A percentile compares a stretch with the other conserved stretches of the same genome.
These are phyloP conservation scores for Caracal caracal DNA, from an alignment of 2,113 vertebrate species.

Conservation along the genomic window DNA sequence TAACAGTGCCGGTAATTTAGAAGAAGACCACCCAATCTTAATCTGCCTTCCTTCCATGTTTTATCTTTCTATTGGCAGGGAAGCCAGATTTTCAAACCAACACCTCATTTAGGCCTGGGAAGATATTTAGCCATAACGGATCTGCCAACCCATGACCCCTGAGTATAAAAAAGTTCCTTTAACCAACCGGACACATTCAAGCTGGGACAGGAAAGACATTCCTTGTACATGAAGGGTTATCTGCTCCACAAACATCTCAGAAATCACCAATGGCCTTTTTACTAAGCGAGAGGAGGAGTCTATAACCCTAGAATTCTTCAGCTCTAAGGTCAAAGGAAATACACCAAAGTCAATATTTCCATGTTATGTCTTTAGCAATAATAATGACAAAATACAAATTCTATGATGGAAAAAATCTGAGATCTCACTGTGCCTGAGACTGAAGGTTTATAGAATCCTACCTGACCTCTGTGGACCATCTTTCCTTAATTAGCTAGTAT, in stretches of 20 bases:
- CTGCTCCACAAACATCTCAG: background rate
- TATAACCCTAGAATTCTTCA: background rate
- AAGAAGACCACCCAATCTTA: slow-evolving; percentile 48
- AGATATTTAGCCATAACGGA: slow-evolving; percentile 15
- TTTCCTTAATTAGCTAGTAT: background rate
- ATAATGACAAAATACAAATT: slow-evolving; percentile 13
- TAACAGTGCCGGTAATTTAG: slow-evolving; percentile 51
- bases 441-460: background rate
- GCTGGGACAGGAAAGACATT: background rate
- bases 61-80: slow-evolving; percentile 53
- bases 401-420: background rate
- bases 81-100: slow-evolving; percentile 43
- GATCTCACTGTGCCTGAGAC: background rate
- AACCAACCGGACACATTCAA: background rate
- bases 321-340: background rate
- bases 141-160: background rate
- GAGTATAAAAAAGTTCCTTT: background rate
- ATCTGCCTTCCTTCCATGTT: background rate
- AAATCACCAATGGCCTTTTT: background rate
- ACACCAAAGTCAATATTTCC: background rate
- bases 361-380: background rate
- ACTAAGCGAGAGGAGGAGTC: background rate
- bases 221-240: background rate
- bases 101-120: slow-evolving; percentile 31
- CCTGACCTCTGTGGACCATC: background rate